Evolutionary conservation across 2,888 invertebrate genomes (phyloP), one percentile per base, ranked within the genome.

Genomic region (Branchipolynoe longqiensis): DNA sequence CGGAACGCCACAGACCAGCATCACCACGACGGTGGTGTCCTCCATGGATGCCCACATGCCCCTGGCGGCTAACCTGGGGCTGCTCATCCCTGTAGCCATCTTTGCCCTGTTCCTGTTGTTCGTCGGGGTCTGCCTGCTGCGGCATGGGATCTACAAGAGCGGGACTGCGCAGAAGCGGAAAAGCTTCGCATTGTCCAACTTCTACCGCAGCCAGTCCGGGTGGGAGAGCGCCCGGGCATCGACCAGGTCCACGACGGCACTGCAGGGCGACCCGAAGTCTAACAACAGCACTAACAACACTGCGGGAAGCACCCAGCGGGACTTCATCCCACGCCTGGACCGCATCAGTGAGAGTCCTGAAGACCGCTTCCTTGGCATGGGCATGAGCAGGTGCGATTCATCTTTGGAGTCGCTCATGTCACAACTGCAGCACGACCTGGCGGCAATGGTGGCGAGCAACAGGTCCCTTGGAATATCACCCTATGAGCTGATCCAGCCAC

Each of bases 311-410:
- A n/a, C n/a, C n/a, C 54, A 25, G 38, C 40, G 64, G 41, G 85
- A 85, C 18, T 85, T 64, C 38, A 25, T 82, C 18, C 85, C 85
- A 0, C 82, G 56, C 31, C 82, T 85, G 40, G 56, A 18, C 33
- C 54, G 73, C 36, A 85, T 85, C 33, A 85, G 85, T 58, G 85
- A 85, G 82, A 82, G 82, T n/a, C 85, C 85, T 1, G 85, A 85
- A 41, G 85, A 85, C 82, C 28, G 82, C n/a, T 28, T 84, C 48
- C n/a, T n/a, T 2, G 59, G n/a, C 12, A 28, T 8, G 1, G 28
- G 48, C 48, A n/a, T 58, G 33, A 6, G 36, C 58, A 59, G 58
- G 18, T 36, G 38, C 56, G 58, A 56, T 58, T 59, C 59, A 6
- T 58, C 56, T 36, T n/a, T 82, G 1, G 56, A 25, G 18, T 59